A percentile compares a stretch with the other conserved stretches of the same genome.
Evolutionary conservation across 2,113 vertebrate species (phyloP).

Genomic region (Lontra canadensis): DNA sequence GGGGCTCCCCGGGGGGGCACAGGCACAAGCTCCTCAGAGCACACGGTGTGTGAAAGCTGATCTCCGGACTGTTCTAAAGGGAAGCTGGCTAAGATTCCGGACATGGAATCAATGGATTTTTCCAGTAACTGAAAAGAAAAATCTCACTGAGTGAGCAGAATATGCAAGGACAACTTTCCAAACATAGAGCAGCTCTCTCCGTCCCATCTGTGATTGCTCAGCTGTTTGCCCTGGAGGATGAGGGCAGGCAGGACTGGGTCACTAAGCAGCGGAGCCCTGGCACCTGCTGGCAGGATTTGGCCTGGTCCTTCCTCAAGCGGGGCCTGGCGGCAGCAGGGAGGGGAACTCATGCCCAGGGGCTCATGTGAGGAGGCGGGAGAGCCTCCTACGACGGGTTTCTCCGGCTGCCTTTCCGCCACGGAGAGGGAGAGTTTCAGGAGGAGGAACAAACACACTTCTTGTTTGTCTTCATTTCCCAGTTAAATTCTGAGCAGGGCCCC

Average conservation of each 20-base stretch:
- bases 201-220: neutral
- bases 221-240: slow-evolving; percentile 15
- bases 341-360: neutral
- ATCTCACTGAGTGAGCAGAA: slow-evolving; percentile 44
- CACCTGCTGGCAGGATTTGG: neutral
- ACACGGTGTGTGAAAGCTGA: neutral
- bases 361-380: rapidly evolving
- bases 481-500: neutral
- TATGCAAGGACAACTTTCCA: slow-evolving; percentile 17
- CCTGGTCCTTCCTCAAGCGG: neutral
- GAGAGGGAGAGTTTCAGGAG: neutral
- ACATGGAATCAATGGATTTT: slow-evolving; percentile 8
- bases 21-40: rapidly evolving
- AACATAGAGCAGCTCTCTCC: neutral
- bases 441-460: neutral
- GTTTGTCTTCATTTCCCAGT: neutral
- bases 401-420: neutral
- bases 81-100: neutral
- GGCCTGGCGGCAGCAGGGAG: rapidly evolving
- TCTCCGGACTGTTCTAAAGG: neutral
- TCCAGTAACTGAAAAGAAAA: slow-evolving; percentile 19
- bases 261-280: slow-evolving; percentile 45
- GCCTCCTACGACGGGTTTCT: neutral
- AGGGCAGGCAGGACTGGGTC: neutral
- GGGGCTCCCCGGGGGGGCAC: rapidly evolving